Percentiles rank a stretch among this genome's conserved stretches.
These are phyloP conservation scores for Callyntrura sp. DNA, from an alignment of 2,888 invertebrate species.

Conservation along the genomic window DNA sequence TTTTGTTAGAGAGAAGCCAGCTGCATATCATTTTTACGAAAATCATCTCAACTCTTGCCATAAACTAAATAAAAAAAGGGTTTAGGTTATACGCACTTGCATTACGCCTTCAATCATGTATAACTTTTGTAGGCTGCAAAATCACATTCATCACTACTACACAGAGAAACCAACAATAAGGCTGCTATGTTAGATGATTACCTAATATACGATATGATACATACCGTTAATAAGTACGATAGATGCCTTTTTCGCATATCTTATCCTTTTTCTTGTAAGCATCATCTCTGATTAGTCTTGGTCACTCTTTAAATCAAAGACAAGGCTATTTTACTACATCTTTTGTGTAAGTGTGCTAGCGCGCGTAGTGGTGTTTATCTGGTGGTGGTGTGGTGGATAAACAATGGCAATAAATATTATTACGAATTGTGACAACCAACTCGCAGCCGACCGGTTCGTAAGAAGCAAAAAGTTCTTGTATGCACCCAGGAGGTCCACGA, in stretches of 20 bases:
- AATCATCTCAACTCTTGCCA: neutral
- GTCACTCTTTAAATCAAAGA: conserved; percentile 19
- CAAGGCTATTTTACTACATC: conserved; percentile 3
- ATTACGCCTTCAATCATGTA: no score
- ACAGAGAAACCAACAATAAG: no score
- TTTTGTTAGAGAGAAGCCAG: neutral
- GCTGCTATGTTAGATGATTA: no score
- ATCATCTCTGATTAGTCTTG: conserved; percentile 25
- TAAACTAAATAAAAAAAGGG: neutral
- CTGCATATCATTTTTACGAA: neutral
- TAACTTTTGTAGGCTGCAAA: neutral
- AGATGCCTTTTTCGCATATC: neutral
- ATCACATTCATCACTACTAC: neutral
- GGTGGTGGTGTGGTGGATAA: neutral
- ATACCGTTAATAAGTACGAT: no score
- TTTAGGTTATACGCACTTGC: no score
- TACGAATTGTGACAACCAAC: neutral
- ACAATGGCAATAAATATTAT: conserved; percentile 38
- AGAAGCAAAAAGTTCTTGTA: neutral
- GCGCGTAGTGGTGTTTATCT: neutral
- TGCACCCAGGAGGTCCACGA: no score
- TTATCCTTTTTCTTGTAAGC: conserved; percentile 7
- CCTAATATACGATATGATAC: no score
- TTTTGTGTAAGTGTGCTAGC: conserved; percentile 14
- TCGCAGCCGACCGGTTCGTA: no score